Conservation (phyloP, 2,888 invertebrate genomes). For the Tachystola acroxantha region DNA sequence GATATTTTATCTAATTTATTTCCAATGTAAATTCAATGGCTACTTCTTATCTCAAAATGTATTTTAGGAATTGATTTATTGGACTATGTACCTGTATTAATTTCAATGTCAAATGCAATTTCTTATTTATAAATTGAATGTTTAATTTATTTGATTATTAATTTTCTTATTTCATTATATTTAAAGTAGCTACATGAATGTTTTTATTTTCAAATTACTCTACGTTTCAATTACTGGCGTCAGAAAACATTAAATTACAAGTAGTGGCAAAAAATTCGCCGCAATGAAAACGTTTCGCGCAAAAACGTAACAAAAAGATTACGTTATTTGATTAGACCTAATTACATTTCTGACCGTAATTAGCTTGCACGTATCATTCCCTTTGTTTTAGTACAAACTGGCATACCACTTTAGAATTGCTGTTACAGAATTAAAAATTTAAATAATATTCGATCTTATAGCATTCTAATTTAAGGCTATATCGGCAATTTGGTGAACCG, state of each 20-base stretch:
- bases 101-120: neutral
- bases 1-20: neutral
- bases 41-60: no score
- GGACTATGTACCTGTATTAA: no score
- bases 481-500: constrained; percentile 7
- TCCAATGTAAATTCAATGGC: neutral
- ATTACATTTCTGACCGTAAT: constrained; percentile 72
- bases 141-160: no score
- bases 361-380: constrained; percentile 70
- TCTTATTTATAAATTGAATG: no score
- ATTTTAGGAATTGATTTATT: no score
- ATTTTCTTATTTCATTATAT: neutral
- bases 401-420: constrained; percentile 25
- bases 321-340: constrained; percentile 73
- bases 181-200: neutral
- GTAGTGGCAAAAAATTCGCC: constrained; percentile 21
- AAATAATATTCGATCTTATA: constrained; percentile 31
- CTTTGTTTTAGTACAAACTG: constrained; percentile 68
- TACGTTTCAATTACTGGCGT: constrained; percentile 35
- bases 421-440: constrained; percentile 5
- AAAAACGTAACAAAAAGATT: constrained; percentile 60
- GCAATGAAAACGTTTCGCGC: constrained; percentile 41
- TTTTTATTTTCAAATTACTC: neutral
- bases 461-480: constrained; percentile 11
- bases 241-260: constrained; percentile 29